Evolutionary conservation across 2,113 vertebrate genomes (phyloP).

Genomic region (Cygnus atratus): DNA sequence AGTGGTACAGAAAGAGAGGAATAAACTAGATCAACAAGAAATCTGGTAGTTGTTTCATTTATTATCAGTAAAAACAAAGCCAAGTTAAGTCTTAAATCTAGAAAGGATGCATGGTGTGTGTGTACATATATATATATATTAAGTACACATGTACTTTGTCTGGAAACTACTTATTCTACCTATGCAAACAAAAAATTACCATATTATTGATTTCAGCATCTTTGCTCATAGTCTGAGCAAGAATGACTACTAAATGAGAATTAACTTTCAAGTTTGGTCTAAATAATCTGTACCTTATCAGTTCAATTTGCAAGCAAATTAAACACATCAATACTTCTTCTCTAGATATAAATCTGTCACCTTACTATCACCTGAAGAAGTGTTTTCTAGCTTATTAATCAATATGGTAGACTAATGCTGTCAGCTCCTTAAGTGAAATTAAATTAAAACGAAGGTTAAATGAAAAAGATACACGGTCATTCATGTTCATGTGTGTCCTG

Average conservation of each 20-base stretch:
- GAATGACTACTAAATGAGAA: background rate
- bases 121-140: background rate
- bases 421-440: background rate
- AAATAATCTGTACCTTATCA: background rate
- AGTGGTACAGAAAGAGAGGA: background rate
- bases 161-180: background rate
- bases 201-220: background rate
- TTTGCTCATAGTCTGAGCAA: background rate
- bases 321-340: background rate
- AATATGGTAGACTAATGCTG: background rate
- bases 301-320: conserved; percentile 17
- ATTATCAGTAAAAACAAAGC: background rate
- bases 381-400: background rate
- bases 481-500: background rate
- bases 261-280: background rate
- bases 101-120: background rate
- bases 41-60: background rate
- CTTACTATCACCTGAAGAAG: background rate
- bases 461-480: background rate
- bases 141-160: background rate
- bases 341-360: background rate
- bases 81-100: background rate
- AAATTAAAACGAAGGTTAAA: conserved; percentile 2
- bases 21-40: background rate
- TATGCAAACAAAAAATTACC: background rate